Evolutionary conservation across 2,113 vertebrate species (phyloP).

Genomic region (Condylura cristata): DNA sequence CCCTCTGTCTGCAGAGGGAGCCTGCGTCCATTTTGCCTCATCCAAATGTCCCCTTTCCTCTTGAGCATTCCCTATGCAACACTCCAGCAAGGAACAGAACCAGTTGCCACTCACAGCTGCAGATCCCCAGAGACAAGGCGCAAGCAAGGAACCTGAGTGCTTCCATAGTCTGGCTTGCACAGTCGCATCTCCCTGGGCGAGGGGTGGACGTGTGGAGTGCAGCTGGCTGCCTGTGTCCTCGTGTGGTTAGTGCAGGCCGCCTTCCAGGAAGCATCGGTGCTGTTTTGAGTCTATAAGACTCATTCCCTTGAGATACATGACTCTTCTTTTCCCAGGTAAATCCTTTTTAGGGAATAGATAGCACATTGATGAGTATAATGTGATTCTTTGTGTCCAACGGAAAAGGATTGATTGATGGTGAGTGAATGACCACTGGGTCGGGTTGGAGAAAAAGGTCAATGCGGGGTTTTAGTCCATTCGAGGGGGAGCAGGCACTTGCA

Average conservation of each 20-base stretch:
- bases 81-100: neutral
- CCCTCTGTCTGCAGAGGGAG: neutral
- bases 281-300: neutral
- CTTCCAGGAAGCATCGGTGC: neutral
- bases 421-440: neutral
- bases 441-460: neutral
- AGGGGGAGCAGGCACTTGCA: neutral
- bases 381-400: conserved; percentile 7
- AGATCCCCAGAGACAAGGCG: neutral
- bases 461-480: neutral
- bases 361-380: neutral
- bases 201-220: no score
- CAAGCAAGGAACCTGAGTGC: neutral
- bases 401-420: neutral
- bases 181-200: neutral
- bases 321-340: neutral
- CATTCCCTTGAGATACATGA: neutral
- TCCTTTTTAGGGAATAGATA: neutral
- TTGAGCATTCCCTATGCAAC: neutral
- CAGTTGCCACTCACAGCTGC: neutral
- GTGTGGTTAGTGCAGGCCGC: neutral
- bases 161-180: neutral
- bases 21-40: neutral
- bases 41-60: neutral
- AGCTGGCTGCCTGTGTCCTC: neutral